Conservation (phyloP, 92 coral and sea anemone genomes). For the Epizoanthus fatuus region DNA sequence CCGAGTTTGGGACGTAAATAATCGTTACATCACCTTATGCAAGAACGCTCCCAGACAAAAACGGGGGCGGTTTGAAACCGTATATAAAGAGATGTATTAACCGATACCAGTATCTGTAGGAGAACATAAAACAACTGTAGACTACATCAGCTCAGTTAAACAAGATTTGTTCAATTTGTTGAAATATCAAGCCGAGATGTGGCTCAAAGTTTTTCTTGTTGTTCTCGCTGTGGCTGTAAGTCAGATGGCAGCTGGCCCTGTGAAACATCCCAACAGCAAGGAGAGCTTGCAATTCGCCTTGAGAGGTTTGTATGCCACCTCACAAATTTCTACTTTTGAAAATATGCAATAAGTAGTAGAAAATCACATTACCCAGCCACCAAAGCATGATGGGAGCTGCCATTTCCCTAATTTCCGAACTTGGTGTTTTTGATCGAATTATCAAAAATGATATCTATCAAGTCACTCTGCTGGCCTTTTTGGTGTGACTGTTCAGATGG, state of each 20-base stretch:
- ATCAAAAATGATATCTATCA: too few relatives aligned
- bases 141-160: neutral
- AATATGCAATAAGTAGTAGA: neutral
- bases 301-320: conserved; percentile 16
- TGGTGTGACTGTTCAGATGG: too few relatives aligned
- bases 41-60: too few relatives aligned
- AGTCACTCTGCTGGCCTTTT: too few relatives aligned
- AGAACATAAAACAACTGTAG: neutral
- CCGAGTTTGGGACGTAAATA: too few relatives aligned
- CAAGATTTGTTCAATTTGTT: neutral
- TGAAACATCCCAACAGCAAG: neutral
- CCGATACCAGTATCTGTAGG: neutral
- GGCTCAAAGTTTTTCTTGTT: neutral
- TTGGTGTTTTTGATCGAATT: too few relatives aligned
- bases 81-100: neutral
- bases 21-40: too few relatives aligned
- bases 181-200: neutral
- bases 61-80: neutral
- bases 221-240: neutral
- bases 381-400: too few relatives aligned
- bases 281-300: neutral
- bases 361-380: too few relatives aligned
- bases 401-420: too few relatives aligned
- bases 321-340: neutral
- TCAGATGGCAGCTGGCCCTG: neutral